Conservation (phyloP, 2,797 vertebrate genomes). For the Balearica regulorum region DNA sequence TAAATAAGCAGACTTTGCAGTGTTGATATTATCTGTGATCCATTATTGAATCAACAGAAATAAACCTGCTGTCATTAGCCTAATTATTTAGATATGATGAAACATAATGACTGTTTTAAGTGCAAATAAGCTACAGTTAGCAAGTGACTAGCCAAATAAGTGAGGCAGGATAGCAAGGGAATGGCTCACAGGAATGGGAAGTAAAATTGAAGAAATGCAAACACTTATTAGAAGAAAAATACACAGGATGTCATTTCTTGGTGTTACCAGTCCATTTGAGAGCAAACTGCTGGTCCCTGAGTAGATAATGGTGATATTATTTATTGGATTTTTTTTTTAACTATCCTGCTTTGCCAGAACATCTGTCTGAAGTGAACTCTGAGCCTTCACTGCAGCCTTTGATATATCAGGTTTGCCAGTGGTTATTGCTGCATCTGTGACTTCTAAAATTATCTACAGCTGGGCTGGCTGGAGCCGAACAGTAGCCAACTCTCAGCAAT, state of each 20-base stretch:
- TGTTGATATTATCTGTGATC: background rate
- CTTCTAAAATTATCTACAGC: background rate
- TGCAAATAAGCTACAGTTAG: constrained; percentile 23
- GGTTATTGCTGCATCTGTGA: constrained; percentile 29
- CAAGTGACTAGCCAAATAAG: background rate
- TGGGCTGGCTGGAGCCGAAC: background rate
- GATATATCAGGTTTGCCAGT: background rate
- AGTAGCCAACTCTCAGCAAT: background rate
- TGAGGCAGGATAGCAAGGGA: background rate
- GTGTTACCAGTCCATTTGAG: background rate
- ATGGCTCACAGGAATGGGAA: background rate
- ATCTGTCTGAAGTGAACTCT: background rate
- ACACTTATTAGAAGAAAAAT: background rate
- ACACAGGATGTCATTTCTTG: background rate
- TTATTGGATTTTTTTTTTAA: background rate
- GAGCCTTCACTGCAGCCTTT: background rate
- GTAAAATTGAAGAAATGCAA: background rate
- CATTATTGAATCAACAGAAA: constrained; percentile 41
- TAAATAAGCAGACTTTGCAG: background rate
- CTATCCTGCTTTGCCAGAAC: background rate
- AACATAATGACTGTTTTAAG: constrained; percentile 7
- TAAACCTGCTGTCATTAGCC: constrained; percentile 35
- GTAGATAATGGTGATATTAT: background rate
- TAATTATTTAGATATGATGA: constrained; percentile 15
- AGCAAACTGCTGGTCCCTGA: background rate